These are phyloP conservation scores for Drosophila bocki DNA, from an alignment of 1,140 invertebrate species.

Conservation along the genomic window DNA sequence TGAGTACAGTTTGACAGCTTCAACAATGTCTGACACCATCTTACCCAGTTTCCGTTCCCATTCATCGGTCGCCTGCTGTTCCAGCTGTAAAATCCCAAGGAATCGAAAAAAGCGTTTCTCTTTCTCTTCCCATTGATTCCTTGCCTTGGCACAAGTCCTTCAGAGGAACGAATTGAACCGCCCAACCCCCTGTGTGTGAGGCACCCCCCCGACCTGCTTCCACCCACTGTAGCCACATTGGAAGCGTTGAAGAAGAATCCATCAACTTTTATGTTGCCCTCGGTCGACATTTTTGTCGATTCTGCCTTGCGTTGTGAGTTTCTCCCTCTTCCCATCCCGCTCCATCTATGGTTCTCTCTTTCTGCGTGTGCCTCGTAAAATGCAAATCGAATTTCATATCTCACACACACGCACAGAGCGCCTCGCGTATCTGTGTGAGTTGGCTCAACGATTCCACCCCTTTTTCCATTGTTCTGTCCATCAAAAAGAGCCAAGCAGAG, in stretches of 20 bases:
- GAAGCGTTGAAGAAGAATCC: constrained; percentile 80
- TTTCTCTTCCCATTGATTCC: background rate
- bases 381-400: constrained; percentile 82
- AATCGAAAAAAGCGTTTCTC: constrained; percentile 47
- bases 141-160: constrained; percentile 2
- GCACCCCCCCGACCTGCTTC: background rate
- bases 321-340: constrained; percentile 1
- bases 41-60: constrained; percentile 27
- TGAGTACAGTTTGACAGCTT: background rate
- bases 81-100: constrained; percentile 27
- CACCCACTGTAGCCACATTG: constrained; percentile 32
- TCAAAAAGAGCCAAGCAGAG: constrained; percentile 59
- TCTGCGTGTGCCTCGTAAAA: constrained; percentile 66
- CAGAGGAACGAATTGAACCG: constrained; percentile 11
- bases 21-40: background rate
- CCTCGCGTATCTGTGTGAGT: constrained; percentile 31
- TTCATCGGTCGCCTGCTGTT: constrained; percentile 17
- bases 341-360: constrained; percentile 3
- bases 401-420: constrained; percentile 38
- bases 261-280: constrained; percentile 83
- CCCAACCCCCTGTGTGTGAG: constrained; percentile 4
- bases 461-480: constrained; percentile 84
- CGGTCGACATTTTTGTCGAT: constrained; percentile 78
- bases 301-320: constrained; percentile 57
- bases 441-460: constrained; percentile 77